Percentiles rank a stretch among this genome's conserved stretches.
Conservation (phyloP, 2,888 invertebrate genomes). For the Pandemis heparana region DNA sequence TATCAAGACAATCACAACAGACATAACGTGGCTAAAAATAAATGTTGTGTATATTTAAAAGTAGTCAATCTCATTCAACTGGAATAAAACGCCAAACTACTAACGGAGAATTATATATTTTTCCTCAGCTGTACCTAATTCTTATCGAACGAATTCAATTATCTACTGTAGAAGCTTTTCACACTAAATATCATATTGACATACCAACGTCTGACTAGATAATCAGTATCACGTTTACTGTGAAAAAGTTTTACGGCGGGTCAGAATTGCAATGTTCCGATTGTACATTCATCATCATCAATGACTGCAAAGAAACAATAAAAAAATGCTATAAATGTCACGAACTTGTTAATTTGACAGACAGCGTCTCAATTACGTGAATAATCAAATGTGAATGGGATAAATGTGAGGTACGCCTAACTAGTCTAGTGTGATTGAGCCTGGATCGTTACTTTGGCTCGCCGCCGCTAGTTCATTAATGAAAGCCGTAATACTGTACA, state of each 20-base stretch:
- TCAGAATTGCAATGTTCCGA: no score
- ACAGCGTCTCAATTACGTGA: background rate
- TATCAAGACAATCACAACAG: background rate
- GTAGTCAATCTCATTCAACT: background rate
- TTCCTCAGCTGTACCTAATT: no score
- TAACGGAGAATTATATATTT: no score
- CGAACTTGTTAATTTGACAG: background rate
- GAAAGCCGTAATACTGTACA: constrained; percentile 8
- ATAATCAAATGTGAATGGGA: background rate
- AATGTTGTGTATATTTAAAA: background rate
- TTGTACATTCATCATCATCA: background rate
- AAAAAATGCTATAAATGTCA: background rate
- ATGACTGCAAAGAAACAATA: background rate
- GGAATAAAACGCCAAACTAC: background rate
- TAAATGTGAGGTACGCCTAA: background rate
- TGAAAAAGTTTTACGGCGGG: no score
- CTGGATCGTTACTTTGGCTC: constrained; percentile 1
- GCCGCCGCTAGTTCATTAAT: background rate
- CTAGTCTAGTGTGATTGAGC: constrained; percentile 2
- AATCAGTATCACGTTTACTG: no score
- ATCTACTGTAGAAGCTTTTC: no score
- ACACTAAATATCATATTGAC: no score
- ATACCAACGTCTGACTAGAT: no score
- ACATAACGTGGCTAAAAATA: background rate
- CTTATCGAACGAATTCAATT: no score